Evolutionary conservation across 2,797 vertebrate species (phyloP), one percentile per base, ranked within the genome.

Genomic region (Pseudochaenichthys georgianus): DNA sequence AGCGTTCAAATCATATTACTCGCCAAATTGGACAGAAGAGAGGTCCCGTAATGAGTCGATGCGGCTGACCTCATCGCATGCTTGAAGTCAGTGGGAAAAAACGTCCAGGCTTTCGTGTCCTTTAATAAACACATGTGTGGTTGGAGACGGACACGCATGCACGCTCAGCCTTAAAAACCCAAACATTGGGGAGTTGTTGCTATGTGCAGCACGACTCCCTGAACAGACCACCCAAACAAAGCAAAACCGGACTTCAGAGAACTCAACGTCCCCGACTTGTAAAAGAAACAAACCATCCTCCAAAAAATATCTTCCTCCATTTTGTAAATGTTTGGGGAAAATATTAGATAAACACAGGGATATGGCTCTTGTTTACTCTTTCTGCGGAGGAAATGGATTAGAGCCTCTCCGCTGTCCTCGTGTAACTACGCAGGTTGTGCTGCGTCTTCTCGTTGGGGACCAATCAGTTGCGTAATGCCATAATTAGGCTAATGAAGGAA

Each of bases 171-270:
- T 42, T 9, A 10, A 80, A 87, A 87, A 87, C 86, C 89, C 88
- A 92, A 92, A 92, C 88, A 87, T 55, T 62, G 42, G 13, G 59
- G 75, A 45, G 65, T 50, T 85, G 75, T 88, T 87, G 89, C 83
- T 71, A 80, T 53, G 83, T 62, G 75, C 50, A 21, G 70, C 55
- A 71, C 23, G 82, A 82, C 83, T 90, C 71, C 80, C 73, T 62
- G 53, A 82, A 64, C 76, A 58, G 88, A 88, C 84, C 86, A 81
- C 89, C 88, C 90, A 90, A 93, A 89, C 88, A 91, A 88, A 82
- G 38, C 60, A 13, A 48, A 28, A 74, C 48, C 17, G 47, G 77
- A 83, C 80, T 82, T 74, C 59, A 71, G 34, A 78, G 71, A 74
- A 84, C 71, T 54, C 23, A 45, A 81, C 19, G 68, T 67, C 84